Evolutionary conservation across 2,888 invertebrate genomes (phyloP).

Genomic region (Acanthosepion pharaonis): DNA sequence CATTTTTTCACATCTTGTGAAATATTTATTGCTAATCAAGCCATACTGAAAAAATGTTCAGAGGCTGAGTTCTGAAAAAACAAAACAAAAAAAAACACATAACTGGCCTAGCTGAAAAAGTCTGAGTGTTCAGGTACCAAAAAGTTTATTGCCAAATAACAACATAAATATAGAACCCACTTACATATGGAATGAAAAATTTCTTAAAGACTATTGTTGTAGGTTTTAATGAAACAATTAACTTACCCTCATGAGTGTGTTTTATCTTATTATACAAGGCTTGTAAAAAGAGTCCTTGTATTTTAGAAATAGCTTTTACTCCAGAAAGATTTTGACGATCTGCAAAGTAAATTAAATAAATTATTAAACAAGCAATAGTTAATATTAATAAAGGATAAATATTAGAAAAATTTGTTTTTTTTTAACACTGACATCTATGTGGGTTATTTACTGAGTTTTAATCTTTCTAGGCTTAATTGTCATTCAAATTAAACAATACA

Average conservation of each 20-base stretch:
- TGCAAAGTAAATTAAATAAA: slow-evolving; percentile 54
- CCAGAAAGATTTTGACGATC: slow-evolving; percentile 68
- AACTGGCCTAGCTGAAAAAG: no score
- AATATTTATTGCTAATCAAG: no score
- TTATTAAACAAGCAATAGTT: background rate
- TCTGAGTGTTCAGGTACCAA: background rate
- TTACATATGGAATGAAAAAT: background rate
- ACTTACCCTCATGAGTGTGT: slow-evolving; percentile 63
- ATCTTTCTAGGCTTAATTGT: no score
- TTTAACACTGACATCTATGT: no score
- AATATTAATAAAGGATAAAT: background rate
- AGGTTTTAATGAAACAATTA: background rate
- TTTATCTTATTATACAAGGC: slow-evolving; percentile 68
- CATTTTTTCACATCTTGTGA: no score
- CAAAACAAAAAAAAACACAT: no score
- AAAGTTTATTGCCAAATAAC: background rate
- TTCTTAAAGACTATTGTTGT: background rate
- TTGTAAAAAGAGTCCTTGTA: slow-evolving; percentile 70
- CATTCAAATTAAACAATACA: no score
- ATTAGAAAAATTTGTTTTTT: background rate
- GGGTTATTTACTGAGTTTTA: no score
- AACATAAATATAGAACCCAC: background rate
- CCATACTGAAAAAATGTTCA: no score
- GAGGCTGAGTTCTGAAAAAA: no score
- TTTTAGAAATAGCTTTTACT: slow-evolving; percentile 64